Conservation (phyloP, 2,797 vertebrate species). For the Fistularia commersonii region DNA sequence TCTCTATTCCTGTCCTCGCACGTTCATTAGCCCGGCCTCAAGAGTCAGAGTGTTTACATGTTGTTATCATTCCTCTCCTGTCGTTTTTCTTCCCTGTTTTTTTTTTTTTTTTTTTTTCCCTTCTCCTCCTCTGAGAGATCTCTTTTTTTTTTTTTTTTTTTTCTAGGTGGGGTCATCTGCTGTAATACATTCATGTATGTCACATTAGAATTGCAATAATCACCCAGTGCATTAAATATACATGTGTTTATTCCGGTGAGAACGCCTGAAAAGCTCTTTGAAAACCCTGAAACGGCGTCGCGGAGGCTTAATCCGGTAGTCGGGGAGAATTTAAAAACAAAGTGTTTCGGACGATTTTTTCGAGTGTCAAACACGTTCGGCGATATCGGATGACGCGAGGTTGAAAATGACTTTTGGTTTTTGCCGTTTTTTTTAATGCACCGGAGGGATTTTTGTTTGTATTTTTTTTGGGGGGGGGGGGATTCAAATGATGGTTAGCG, state of each 20-base stretch:
- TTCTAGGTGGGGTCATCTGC: slow-evolving; percentile 56
- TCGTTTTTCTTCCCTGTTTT: slow-evolving; percentile 61
- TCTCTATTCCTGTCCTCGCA: slow-evolving; percentile 77
- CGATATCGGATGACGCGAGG: no score
- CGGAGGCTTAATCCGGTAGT: no score
- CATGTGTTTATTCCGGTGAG: slow-evolving; percentile 48
- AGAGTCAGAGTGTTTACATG: slow-evolving; percentile 75
- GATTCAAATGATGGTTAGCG: no score
- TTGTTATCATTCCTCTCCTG: slow-evolving; percentile 70
- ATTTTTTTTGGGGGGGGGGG: no score
- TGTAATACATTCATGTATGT: slow-evolving; percentile 52
- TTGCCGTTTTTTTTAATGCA: no score
- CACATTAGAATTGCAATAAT: slow-evolving; percentile 43
- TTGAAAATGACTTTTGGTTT: no score
- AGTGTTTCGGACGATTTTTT: no score
- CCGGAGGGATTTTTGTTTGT: no score
- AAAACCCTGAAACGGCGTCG: slow-evolving; percentile 11
- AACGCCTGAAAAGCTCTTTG: slow-evolving; percentile 16
- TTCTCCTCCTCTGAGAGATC: slow-evolving; percentile 22
- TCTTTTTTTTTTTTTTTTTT: no score
- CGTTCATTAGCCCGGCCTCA: slow-evolving; percentile 81
- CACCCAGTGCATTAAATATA: slow-evolving; percentile 45
- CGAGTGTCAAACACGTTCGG: no score
- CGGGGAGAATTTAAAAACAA: neutral
- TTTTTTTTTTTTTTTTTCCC: slow-evolving; percentile 24